These are phyloP conservation scores for Drosophila maculinotata DNA, from an alignment of 2,888 invertebrate genomes.

Conservation along the genomic window DNA sequence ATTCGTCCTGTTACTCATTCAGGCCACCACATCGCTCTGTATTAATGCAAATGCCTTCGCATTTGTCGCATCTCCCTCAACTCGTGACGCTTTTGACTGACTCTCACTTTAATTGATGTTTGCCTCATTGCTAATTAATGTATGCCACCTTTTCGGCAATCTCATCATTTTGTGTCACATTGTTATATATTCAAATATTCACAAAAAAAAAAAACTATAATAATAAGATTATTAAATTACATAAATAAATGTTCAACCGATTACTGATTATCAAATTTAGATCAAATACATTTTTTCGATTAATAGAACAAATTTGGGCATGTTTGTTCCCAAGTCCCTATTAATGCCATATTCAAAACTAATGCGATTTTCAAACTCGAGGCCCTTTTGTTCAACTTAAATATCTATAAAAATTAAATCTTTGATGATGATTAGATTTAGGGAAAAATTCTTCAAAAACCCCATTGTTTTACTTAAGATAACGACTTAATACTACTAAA, in stretches of 20 bases:
- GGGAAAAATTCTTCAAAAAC: too few species aligned
- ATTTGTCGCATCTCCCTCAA: conserved; percentile 20
- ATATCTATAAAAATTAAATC: too few species aligned
- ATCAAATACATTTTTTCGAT: too few species aligned
- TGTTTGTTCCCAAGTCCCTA: neutral
- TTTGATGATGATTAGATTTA: too few species aligned
- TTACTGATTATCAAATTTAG: too few species aligned
- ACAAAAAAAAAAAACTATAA: neutral
- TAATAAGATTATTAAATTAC: too few species aligned
- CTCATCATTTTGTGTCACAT: conserved; percentile 1
- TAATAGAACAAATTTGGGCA: too few species aligned
- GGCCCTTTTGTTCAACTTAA: too few species aligned
- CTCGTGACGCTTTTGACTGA: neutral
- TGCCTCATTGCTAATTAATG: conserved; percentile 36
- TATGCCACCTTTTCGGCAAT: conserved; percentile 10
- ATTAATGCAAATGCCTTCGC: conserved; percentile 36
- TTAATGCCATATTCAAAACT: neutral
- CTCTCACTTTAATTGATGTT: conserved; percentile 36
- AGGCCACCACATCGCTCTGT: neutral
- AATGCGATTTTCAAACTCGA: neutral
- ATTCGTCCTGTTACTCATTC: neutral
- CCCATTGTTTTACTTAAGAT: too few species aligned
- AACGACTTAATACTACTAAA: too few species aligned
- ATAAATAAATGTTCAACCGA: too few species aligned
- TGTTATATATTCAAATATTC: neutral